Evolutionary conservation across 92 coral and sea anemone species (phyloP).

Genomic region (Bergia sp.): DNA sequence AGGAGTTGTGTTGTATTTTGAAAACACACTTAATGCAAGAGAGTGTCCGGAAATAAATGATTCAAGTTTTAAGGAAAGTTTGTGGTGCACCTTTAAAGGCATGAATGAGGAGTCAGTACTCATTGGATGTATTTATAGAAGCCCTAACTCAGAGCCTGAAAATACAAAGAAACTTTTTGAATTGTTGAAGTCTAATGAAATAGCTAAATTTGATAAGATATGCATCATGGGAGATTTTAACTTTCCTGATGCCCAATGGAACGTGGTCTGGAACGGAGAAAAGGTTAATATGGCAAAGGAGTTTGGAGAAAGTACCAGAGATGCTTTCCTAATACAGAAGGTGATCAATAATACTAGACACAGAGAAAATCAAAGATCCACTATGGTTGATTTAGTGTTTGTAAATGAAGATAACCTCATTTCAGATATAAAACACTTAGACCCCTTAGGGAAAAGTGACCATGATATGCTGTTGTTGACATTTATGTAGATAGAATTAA

Average conservation of each 20-base stretch:
- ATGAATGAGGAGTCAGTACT: neutral
- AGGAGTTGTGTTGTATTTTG: neutral
- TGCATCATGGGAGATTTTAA: too few species aligned
- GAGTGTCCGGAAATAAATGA: neutral
- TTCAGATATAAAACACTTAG: conserved; percentile 5
- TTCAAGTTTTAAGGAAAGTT: neutral
- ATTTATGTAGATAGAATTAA: conserved; percentile 13
- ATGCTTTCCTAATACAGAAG: neutral
- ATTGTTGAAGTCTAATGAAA: neutral
- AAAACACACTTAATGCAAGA: neutral
- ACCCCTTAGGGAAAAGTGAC: conserved; percentile 15
- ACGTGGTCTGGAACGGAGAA: neutral
- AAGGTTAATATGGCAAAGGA: neutral
- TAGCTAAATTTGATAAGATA: too few species aligned
- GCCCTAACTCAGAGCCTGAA: neutral
- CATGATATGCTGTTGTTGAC: conserved; percentile 6
- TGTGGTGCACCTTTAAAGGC: neutral
- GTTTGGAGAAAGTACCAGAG: neutral
- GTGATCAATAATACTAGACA: neutral
- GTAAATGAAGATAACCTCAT: conserved; percentile 16
- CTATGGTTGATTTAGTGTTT: neutral
- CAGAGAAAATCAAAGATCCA: neutral
- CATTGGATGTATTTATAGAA: neutral
- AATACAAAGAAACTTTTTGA: neutral
- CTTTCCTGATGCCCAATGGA: neutral